These are phyloP conservation scores for Clostera curtula DNA, from an alignment of 2,888 invertebrate genomes.

Conservation along the genomic window DNA sequence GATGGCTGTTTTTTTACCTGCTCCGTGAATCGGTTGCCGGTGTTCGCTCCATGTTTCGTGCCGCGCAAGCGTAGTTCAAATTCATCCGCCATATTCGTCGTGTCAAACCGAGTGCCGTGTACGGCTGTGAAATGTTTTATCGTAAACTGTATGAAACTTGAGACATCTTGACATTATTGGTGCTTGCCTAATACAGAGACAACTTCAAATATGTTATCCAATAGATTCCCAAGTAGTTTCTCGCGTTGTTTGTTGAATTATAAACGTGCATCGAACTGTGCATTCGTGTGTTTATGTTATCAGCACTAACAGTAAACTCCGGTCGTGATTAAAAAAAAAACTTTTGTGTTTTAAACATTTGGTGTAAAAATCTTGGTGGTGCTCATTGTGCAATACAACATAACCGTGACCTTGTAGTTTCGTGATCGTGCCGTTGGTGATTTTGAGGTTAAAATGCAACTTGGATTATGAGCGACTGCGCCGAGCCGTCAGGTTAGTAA, in stretches of 20 bases:
- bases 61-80: conserved; percentile 70
- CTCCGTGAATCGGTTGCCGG: conserved; percentile 30
- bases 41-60: conserved; percentile 24
- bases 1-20: conserved; percentile 64
- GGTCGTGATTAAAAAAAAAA: conserved; percentile 62
- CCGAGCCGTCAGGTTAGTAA: conserved; percentile 70
- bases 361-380: conserved; percentile 58
- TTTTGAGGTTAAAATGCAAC: conserved; percentile 73
- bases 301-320: conserved; percentile 65
- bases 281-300: conserved; percentile 72
- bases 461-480: conserved; percentile 70
- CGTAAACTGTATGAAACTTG: conserved; percentile 62
- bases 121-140: conserved; percentile 69
- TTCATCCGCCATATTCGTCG: conserved; percentile 74
- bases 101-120: conserved; percentile 71
- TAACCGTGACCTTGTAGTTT: conserved; percentile 69
- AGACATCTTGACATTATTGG: conserved; percentile 51
- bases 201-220: conserved; percentile 56
- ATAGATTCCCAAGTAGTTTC: conserved; percentile 47
- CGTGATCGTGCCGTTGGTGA: conserved; percentile 64
- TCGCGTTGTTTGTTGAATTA: conserved; percentile 57
- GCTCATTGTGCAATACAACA: conserved; percentile 68
- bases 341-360: too few relatives aligned
- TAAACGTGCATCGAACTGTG: conserved; percentile 70
- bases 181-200: conserved; percentile 48